Evolutionary conservation across 1,140 invertebrate genomes (phyloP).

Genomic region (Drosophila pseudoananassae): DNA sequence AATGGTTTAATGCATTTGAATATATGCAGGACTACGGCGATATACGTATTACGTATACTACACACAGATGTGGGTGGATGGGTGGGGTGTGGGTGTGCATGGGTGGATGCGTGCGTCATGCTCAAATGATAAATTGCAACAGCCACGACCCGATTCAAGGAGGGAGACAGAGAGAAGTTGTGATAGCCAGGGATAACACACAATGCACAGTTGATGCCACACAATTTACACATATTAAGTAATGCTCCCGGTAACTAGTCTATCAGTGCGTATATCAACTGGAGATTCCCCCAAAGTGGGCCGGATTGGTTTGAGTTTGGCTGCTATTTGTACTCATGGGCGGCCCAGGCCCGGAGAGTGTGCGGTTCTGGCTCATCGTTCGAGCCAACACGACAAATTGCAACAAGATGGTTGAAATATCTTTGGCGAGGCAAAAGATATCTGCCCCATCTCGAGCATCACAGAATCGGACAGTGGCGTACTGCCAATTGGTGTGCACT

Average conservation of each 20-base stretch:
- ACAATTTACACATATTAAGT: conserved; percentile 82
- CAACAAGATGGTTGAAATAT: conserved; percentile 60
- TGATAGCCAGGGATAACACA: conserved; percentile 73
- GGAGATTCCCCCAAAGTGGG: conserved; percentile 19
- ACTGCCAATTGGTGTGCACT: conserved; percentile 3
- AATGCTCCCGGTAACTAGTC: conserved; percentile 72
- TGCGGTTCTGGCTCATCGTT: conserved; percentile 27
- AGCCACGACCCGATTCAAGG: conserved; percentile 38
- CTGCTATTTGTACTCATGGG: conserved; percentile 1
- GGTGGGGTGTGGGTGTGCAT: conserved; percentile 18
- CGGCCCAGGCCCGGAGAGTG: conserved; percentile 12
- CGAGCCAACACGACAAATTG: conserved; percentile 59
- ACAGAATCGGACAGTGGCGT: conserved; percentile 1
- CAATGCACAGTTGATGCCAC: conserved; percentile 81
- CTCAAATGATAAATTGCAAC: conserved; percentile 79
- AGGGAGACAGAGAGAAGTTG: conserved; percentile 10
- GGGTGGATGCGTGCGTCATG: conserved; percentile 70
- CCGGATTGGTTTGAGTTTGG: neutral
- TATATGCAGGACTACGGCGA: conserved; percentile 27
- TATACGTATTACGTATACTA: conserved; percentile 1
- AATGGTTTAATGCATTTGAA: conserved; percentile 58
- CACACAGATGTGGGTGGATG: conserved; percentile 14
- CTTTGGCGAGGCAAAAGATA: conserved; percentile 47
- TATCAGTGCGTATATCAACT: conserved; percentile 54
- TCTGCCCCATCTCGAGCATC: conserved; percentile 12